A percentile compares a stretch with the other conserved stretches of the same genome.
Conservation (phyloP, 1,140 invertebrate genomes). For the Leptopilina boulardi region DNA sequence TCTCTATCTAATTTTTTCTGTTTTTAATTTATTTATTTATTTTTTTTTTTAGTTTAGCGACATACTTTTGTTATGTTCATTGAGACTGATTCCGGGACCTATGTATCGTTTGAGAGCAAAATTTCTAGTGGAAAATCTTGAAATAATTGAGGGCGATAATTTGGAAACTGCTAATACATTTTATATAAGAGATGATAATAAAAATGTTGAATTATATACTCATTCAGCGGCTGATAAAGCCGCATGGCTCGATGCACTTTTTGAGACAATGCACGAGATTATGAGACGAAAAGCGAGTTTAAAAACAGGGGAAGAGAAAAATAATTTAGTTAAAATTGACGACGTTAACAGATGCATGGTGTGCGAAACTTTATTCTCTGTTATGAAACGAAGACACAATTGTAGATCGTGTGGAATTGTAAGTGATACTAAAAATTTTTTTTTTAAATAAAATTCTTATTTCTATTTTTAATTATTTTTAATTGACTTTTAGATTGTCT, state of each 20-base stretch:
- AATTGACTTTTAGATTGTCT: constrained; percentile 79
- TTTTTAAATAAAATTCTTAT: background rate
- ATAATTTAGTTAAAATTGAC: constrained; percentile 82
- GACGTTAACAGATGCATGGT: constrained; percentile 85
- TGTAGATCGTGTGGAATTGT: constrained; percentile 87
- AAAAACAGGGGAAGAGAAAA: constrained; percentile 69
- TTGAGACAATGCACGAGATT: constrained; percentile 80
- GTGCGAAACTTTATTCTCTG: constrained; percentile 84
- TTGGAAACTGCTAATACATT: constrained; percentile 81
- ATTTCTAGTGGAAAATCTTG: constrained; percentile 81
- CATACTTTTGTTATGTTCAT: constrained; percentile 79
- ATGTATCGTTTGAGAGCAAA: constrained; percentile 74
- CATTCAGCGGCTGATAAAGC: constrained; percentile 77
- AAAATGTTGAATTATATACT: constrained; percentile 71
- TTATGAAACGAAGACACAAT: constrained; percentile 85
- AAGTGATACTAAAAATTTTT: constrained; percentile 50
- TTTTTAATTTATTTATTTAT: constrained; percentile 27
- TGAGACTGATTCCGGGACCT: constrained; percentile 78
- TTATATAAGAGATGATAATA: constrained; percentile 81
- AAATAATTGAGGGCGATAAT: constrained; percentile 81
- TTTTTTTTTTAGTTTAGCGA: constrained; percentile 81
- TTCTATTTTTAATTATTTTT: background rate
- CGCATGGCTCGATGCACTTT: constrained; percentile 82
- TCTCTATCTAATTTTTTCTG: constrained; percentile 26
- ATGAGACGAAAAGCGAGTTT: constrained; percentile 77